Percentiles rank a stretch among this genome's conserved stretches.
Conservation (phyloP, 2,888 invertebrate genomes). For the Chymomyza caudatula region DNA sequence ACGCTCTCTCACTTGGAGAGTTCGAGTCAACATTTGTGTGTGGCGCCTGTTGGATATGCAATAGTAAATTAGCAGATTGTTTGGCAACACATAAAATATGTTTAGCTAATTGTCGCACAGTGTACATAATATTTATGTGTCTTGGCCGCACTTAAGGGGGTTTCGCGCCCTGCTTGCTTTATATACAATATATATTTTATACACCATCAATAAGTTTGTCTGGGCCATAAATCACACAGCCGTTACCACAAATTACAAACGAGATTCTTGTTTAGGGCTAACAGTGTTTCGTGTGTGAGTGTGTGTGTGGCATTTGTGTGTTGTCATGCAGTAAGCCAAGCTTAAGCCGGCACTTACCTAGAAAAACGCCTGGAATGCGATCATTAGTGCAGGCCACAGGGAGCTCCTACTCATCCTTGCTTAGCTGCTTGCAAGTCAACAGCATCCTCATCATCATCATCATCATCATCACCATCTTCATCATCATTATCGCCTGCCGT, state of each 20-base stretch:
- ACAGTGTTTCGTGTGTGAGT: too few species aligned
- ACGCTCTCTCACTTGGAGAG: background rate
- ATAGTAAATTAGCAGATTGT: conserved; percentile 62
- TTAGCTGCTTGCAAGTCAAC: background rate
- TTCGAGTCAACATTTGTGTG: too few species aligned
- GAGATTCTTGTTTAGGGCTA: too few species aligned
- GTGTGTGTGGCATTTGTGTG: background rate
- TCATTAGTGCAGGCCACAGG: background rate
- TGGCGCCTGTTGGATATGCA: conserved; percentile 44
- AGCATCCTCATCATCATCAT: background rate
- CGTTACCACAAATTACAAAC: too few species aligned
- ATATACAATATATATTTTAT: too few species aligned
- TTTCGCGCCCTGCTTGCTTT: conserved; percentile 10
- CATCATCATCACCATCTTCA: background rate
- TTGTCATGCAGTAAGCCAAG: background rate
- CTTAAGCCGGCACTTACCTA: conserved; percentile 59
- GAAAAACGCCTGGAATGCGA: background rate
- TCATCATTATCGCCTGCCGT: background rate
- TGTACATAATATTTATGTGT: background rate
- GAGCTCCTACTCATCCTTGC: background rate
- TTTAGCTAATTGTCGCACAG: background rate
- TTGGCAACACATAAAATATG: conserved; percentile 8
- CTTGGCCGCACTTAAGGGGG: background rate
- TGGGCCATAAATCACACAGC: too few species aligned
- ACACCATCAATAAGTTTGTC: too few species aligned